phyloP scores from a whole-genome alignment of 2,113 vertebrate genomes.

The Anhinga anhinga region DNA sequence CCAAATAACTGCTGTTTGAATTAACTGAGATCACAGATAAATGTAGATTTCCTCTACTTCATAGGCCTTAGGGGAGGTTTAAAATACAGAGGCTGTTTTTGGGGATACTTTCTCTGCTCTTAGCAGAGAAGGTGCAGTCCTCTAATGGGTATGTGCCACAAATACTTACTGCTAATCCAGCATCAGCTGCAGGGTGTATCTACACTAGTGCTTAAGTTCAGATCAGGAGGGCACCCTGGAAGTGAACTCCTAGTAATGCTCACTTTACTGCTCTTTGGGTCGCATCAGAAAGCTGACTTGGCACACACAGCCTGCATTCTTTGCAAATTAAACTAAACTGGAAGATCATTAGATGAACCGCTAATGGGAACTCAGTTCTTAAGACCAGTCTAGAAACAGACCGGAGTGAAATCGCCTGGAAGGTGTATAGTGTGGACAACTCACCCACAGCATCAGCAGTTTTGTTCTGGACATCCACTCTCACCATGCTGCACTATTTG shows the following conservation, averaged over 20 bases:
- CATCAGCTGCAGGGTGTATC: not conserved
- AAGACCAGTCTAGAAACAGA: not conserved
- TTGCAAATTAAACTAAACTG: not conserved
- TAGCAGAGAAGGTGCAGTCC: not conserved
- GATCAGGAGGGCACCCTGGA: not conserved
- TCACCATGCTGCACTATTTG: not conserved
- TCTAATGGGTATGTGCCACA: not conserved
- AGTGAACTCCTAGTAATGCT: not conserved
- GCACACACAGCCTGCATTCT: not conserved
- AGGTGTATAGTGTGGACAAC: not conserved
- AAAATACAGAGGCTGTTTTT: not conserved
- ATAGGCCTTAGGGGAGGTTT: not conserved
- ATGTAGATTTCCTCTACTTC: not conserved
- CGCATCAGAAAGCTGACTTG: not conserved
- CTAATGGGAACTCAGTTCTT: not conserved
- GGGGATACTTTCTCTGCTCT: not conserved
- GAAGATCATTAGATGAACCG: not conserved
- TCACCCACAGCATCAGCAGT: not conserved
- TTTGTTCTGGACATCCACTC: not conserved
- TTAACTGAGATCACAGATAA: slow-evolving; percentile 11
- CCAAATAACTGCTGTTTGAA: slow-evolving; percentile 25
- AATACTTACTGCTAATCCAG: not conserved
- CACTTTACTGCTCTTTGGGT: not conserved
- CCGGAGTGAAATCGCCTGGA: not conserved
- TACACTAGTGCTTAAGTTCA: not conserved